phyloP scores from a whole-genome alignment of 2,888 invertebrate genomes.

The Ophion ventricosus region DNA sequence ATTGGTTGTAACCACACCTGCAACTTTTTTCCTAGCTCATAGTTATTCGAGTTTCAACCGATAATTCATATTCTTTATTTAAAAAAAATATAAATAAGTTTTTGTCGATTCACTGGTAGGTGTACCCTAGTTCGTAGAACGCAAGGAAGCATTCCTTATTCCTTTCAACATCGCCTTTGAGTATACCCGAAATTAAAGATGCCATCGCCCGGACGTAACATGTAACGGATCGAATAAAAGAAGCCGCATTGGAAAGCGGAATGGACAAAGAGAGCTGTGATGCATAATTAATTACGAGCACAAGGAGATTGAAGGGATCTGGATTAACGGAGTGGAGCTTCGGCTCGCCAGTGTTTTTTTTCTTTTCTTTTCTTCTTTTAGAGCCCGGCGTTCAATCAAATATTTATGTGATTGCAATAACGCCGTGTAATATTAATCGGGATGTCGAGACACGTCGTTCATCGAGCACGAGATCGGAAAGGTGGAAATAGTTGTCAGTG shows the following conservation, averaged over 20 bases:
- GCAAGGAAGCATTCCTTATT: no score
- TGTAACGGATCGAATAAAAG: neutral
- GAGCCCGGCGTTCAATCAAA: conserved; percentile 44
- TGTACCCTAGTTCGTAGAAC: no score
- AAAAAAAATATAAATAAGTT: no score
- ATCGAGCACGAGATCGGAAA: conserved; percentile 44
- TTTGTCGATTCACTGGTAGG: no score
- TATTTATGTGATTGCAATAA: conserved; percentile 71
- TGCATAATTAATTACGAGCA: conserved; percentile 5
- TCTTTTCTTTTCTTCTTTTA: neutral
- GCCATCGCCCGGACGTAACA: neutral
- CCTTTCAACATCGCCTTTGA: no score
- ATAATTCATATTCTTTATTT: no score
- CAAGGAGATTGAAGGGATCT: neutral
- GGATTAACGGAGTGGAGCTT: conserved; percentile 11
- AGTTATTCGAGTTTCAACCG: no score
- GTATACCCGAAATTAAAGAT: neutral
- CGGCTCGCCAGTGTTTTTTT: conserved; percentile 36
- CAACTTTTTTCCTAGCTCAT: no score
- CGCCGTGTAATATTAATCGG: conserved; percentile 74
- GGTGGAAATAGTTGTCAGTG: conserved; percentile 41
- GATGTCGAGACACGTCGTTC: conserved; percentile 40
- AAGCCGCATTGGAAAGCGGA: neutral
- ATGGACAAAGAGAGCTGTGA: conserved; percentile 21
- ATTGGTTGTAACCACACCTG: no score